Evolutionary conservation across 2,113 vertebrate species (phyloP).

Genomic region (Corythornis madagascariensis): DNA sequence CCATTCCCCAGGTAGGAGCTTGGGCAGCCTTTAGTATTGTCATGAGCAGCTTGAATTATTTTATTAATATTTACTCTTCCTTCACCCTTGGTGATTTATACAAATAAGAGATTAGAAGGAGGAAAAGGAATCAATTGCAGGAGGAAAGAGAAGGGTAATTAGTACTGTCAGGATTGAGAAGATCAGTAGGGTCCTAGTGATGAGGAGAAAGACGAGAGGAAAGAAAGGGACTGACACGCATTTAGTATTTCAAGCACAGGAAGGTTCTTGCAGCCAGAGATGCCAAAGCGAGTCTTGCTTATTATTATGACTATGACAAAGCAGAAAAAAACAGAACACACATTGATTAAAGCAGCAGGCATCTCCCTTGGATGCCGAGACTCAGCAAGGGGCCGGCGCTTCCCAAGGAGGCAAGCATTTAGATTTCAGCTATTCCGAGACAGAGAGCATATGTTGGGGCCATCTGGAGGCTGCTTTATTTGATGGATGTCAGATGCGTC

Average conservation of each 20-base stretch:
- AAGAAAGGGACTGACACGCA: not conserved
- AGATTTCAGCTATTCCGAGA: constrained; percentile 21
- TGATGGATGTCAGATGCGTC: constrained; percentile 16
- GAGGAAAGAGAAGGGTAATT: constrained; percentile 23
- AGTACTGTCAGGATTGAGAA: not conserved
- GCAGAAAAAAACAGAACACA: constrained; percentile 71
- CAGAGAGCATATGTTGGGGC: not conserved
- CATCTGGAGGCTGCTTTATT: constrained; percentile 61
- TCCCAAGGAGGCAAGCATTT: constrained; percentile 42
- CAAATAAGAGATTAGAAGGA: constrained; percentile 53
- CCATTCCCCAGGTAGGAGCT: not conserved
- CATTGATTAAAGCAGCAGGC: constrained; percentile 64
- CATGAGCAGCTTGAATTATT: not conserved
- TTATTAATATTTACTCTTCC: constrained; percentile 38
- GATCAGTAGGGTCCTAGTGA: constrained; percentile 15
- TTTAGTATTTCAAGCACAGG: constrained; percentile 71
- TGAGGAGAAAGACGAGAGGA: constrained; percentile 12
- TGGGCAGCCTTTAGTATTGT: not conserved
- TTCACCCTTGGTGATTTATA: constrained; percentile 23
- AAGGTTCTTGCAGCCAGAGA: constrained; percentile 43
- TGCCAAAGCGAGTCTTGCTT: constrained; percentile 44
- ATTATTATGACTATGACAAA: constrained; percentile 76
- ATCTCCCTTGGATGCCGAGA: constrained; percentile 54
- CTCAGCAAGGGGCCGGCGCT: constrained; percentile 10
- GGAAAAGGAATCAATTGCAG: not conserved